Evolutionary conservation across 2,113 vertebrate genomes (phyloP), one percentile per base, ranked within the genome.

Genomic region (Burhinus bistriatus): DNA sequence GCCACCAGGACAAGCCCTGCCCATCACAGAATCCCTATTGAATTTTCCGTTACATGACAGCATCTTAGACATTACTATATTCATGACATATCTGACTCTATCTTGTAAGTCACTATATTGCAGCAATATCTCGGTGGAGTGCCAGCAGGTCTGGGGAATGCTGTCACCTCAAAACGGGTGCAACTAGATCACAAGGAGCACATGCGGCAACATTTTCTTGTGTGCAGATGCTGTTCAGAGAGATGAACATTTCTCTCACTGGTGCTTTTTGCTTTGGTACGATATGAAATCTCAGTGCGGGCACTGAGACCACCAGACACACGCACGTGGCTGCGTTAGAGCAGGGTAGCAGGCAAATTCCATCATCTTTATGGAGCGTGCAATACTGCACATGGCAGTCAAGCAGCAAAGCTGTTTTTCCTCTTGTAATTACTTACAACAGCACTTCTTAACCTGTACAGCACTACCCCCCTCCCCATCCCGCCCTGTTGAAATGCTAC

Each of bases 211-310:
- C 23, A 22, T 21, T 61, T 77, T 62, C 42, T 76, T 21, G 1
- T 3, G 13, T 14, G 57, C 12, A 45, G 44, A 11, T 34, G 29
- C 4, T 36, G 30, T n/a, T 52, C 22, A 26, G 68, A 65, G n/a
- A 92, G n/a, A 55, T 4, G 14, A 73, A 51, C 10, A 5, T 66
- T 77, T 66, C 49, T 70, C 5, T 9, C 38, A 9, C 0, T 2
- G 9, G 21, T 49, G 25, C 38, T n/a, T 75, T 70, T 73, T 58
- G 51, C 58, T 81, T 22, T 45, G 59, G 40, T 66, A 17, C 0
- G 4, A 22, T 4, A 15, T 0, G 0, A 75, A 51, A 29, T 36
- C 36, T 55, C 72, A 42, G 59, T 6, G 65, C 4, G 1, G 47
- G 23, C 59, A 30, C 2, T 16, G 22, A 82, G 45, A 49, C 51